These are phyloP conservation scores for Hypotaenidia philippensis DNA, from an alignment of 2,797 vertebrate species.

Conservation along the genomic window DNA sequence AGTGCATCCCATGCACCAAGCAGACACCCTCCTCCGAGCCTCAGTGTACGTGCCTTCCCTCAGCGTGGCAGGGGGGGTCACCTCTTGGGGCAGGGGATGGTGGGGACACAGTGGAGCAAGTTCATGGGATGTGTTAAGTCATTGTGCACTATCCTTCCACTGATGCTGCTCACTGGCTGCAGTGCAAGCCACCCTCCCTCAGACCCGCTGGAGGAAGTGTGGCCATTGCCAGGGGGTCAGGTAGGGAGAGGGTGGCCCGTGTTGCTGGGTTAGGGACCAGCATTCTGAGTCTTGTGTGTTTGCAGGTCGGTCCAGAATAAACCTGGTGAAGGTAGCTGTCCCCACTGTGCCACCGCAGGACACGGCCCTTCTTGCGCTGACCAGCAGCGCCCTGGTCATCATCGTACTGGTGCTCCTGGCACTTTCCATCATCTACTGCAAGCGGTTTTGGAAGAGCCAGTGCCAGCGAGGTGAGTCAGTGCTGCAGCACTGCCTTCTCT, in stretches of 20 bases:
- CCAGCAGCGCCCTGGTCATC: constrained; percentile 76
- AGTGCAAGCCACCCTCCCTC: too few species aligned
- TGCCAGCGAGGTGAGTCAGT: constrained; percentile 71
- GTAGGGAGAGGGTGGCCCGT: background rate
- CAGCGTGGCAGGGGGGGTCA: too few species aligned
- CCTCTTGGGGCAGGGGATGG: background rate
- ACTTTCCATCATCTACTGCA: constrained; percentile 76
- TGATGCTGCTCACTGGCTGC: background rate
- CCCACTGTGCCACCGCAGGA: constrained; percentile 62
- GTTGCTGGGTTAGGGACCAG: background rate
- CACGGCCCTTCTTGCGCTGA: constrained; percentile 72
- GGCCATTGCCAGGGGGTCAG: rapidly evolving
- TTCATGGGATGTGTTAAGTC: rapidly evolving
- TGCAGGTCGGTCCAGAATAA: constrained; percentile 75
- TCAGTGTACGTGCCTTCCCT: constrained; percentile 74
- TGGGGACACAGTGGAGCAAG: rapidly evolving
- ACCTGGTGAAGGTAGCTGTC: constrained; percentile 55
- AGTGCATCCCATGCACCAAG: constrained; percentile 85
- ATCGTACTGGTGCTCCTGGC: constrained; percentile 74
- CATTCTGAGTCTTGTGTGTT: background rate
- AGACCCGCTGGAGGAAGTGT: background rate
- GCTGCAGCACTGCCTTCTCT: background rate
- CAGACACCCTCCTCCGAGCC: constrained; percentile 75
- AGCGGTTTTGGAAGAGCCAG: constrained; percentile 76
- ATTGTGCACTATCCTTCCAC: too few species aligned